Conservation (phyloP, 2,113 vertebrate genomes). For the Galeopterus variegatus region DNA sequence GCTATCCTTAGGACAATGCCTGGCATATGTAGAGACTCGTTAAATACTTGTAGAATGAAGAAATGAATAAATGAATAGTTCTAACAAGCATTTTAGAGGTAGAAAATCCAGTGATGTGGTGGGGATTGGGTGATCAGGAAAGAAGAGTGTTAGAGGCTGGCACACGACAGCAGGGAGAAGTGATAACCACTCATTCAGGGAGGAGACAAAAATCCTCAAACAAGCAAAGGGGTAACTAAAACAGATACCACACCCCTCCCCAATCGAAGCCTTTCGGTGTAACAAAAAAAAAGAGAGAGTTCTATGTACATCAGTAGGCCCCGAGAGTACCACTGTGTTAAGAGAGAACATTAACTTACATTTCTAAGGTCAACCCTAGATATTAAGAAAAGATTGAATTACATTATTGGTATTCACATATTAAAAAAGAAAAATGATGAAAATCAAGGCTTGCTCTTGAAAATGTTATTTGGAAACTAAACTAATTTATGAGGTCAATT, state of each 20-base stretch:
- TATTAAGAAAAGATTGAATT: slow-evolving; percentile 41
- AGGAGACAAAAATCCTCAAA: neutral
- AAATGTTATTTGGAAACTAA: slow-evolving; percentile 55
- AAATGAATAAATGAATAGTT: neutral
- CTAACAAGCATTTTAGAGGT: slow-evolving; percentile 4
- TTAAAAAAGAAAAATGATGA: slow-evolving; percentile 59
- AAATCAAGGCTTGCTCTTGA: slow-evolving; percentile 30
- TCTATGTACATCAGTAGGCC: neutral
- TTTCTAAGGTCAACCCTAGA: slow-evolving; percentile 63
- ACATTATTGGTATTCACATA: neutral
- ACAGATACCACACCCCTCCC: neutral
- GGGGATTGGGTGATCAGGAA: neutral
- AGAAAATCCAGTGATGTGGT: neutral
- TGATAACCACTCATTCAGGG: neutral
- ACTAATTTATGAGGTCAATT: neutral
- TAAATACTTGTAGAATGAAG: slow-evolving; percentile 6
- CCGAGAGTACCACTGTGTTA: neutral
- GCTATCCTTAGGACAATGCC: neutral
- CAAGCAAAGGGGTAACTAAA: neutral
- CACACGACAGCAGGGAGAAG: neutral
- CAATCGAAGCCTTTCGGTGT: neutral
- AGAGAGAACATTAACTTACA: neutral
- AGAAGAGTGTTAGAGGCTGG: neutral
- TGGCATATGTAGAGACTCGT: neutral
- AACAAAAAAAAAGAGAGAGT: neutral